These are phyloP conservation scores for Diceros bicornis DNA, from an alignment of 2,797 vertebrate species.

Conservation along the genomic window DNA sequence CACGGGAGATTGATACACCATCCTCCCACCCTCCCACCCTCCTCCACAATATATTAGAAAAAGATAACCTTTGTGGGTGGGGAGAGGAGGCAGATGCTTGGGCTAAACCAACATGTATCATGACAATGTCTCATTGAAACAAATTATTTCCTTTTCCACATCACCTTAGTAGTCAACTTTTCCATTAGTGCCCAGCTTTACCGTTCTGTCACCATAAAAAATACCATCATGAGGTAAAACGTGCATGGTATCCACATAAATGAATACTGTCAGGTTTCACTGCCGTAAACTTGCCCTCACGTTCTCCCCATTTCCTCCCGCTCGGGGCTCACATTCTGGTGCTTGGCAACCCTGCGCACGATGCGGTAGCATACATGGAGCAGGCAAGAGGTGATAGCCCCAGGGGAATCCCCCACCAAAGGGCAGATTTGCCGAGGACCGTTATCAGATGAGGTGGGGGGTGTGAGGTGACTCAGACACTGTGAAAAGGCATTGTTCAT, in stretches of 20 bases:
- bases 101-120: background rate
- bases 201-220: conserved; percentile 77
- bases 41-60: background rate
- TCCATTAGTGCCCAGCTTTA: conserved; percentile 50
- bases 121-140: conserved; percentile 59
- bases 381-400: conserved; percentile 55
- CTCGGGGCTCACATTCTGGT: conserved; percentile 28
- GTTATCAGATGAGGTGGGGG: conserved; percentile 75
- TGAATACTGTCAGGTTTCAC: background rate
- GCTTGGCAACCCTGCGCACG: conserved; percentile 70
- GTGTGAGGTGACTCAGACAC: conserved; percentile 77
- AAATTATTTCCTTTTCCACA: conserved; percentile 67
- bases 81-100: background rate
- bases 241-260: conserved; percentile 28
- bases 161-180: conserved; percentile 54
- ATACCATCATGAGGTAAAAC: conserved; percentile 52
- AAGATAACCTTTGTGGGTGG: conserved; percentile 34
- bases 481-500: conserved; percentile 70
- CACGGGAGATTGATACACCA: background rate
- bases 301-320: conserved; percentile 44
- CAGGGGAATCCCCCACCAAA: conserved; percentile 80
- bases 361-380: background rate
- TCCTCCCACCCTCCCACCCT: background rate
- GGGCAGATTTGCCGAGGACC: conserved; percentile 70
- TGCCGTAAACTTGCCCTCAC: background rate